Percentiles rank a stretch among this genome's conserved stretches.
These are phyloP conservation scores for Limnephilus auricula DNA, from an alignment of 2,888 invertebrate species.

Conservation along the genomic window DNA sequence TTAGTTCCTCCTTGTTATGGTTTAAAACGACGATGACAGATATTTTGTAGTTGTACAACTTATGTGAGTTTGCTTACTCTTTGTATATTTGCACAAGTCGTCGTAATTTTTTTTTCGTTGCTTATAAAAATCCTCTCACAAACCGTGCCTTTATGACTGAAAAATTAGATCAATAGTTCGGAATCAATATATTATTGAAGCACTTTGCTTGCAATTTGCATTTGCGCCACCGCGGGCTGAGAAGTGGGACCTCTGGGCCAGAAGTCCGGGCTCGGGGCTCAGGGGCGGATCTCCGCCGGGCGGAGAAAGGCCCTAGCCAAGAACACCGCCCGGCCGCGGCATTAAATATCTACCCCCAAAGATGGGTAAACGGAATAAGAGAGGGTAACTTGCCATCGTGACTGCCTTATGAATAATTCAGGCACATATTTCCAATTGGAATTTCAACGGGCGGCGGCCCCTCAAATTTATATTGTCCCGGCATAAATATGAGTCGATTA, in stretches of 20 bases:
- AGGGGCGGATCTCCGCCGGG: not conserved
- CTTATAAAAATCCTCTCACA: not conserved
- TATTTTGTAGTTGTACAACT: too few relatives aligned
- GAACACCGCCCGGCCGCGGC: constrained; percentile 12
- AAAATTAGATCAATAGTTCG: not conserved
- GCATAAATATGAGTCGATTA: constrained; percentile 39
- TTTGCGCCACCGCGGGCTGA: constrained; percentile 21
- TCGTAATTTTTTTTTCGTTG: too few relatives aligned
- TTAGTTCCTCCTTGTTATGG: too few relatives aligned
- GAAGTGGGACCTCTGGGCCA: not conserved
- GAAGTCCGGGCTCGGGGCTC: not conserved
- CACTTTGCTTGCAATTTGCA: constrained; percentile 41
- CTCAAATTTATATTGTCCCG: constrained; percentile 47
- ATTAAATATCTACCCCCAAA: constrained; percentile 52
- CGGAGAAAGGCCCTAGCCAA: constrained; percentile 30
- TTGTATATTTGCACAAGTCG: too few relatives aligned
- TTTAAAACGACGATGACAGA: too few relatives aligned
- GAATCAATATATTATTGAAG: constrained; percentile 4
- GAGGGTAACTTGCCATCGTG: constrained; percentile 33
- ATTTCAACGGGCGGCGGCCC: constrained; percentile 46
- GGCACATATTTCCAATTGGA: constrained; percentile 62
- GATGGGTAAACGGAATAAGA: constrained; percentile 30
- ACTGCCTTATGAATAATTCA: constrained; percentile 60
- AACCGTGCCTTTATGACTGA: not conserved
- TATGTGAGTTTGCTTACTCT: too few relatives aligned